Base-by-base conservation (phyloP, 1,140 invertebrate genomes). In the Cotesia chilonis region DNA sequence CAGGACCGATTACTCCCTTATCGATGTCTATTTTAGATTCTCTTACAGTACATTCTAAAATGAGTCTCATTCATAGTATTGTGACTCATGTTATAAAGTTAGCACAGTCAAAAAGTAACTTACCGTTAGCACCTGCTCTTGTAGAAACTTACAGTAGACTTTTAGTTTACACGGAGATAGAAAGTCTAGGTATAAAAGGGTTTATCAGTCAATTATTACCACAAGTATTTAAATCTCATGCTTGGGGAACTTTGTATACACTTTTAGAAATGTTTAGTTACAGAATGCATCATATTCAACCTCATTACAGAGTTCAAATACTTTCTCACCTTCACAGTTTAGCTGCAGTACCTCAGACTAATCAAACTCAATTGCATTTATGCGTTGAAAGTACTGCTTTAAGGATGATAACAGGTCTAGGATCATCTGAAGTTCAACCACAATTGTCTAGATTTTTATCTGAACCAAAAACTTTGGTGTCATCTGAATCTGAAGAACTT, bases 181-280 rank as follows among this genome's bases (percentile, higher is more conserved):
- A 99, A 85, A 97, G 96, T 52, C 88, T 98, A 5, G 96, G 97
- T 36, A 98, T 98, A 59, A 99, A 98, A 89, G 95, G 95, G 57
- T 98, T 98, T 83, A 95, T 98, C 73, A 94, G 95, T 95, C 95
- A 97, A 85, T 85, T 98, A 4, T 84, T 98, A 67, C 95, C 95
- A 1, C 93, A 92, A 52, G 96, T 97, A 17, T 96, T 96, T 76
- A 96, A 96, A 82, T 94, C 92, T 36, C 95, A 97, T 76, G 95
- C 95, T 1, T 97, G 96, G 95, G 95, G 95, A 37, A 98, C 96
- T 64, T 88, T 98, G 4, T 96, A 98, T 81, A 98, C 96, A 0
- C 85, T 98, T 28, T 85, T 98, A 74, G 97, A 99, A 85, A 98
- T 98, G 96, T 98, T 98, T 82, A 96, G 94, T 68, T 98, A 98